phyloP scores from a whole-genome alignment of 2,797 vertebrate genomes.

The Scarus forsteni region DNA sequence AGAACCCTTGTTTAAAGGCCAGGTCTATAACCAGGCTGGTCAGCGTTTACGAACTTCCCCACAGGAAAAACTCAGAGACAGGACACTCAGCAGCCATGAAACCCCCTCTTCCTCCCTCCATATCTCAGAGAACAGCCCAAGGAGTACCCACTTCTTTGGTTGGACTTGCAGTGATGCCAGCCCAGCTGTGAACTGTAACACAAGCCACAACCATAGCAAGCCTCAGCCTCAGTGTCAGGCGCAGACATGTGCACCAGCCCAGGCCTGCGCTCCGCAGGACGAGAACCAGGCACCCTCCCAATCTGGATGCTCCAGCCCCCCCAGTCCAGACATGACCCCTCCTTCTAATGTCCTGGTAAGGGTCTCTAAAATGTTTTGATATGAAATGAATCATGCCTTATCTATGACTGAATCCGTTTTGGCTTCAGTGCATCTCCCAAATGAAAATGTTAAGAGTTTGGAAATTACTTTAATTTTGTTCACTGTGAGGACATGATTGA shows the following conservation, averaged over 20 bases:
- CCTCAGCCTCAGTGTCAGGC: slow-evolving; percentile 56
- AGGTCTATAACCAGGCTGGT: slow-evolving; percentile 51
- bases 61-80: slow-evolving; percentile 65
- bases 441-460: background rate
- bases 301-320: slow-evolving; percentile 54
- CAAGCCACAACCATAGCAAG: slow-evolving; percentile 70
- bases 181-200: slow-evolving; percentile 72
- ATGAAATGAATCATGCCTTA: background rate
- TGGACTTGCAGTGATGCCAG: slow-evolving; percentile 80
- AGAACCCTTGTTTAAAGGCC: slow-evolving; percentile 80
- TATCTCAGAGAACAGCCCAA: slow-evolving; percentile 56
- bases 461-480: background rate
- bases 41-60: slow-evolving; percentile 74
- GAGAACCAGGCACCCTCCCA: slow-evolving; percentile 74
- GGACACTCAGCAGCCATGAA: slow-evolving; percentile 68
- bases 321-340: slow-evolving; percentile 74
- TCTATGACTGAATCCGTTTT: background rate
- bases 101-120: slow-evolving; percentile 49
- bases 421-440: background rate
- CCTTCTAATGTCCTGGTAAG: slow-evolving; percentile 76
- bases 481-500: background rate
- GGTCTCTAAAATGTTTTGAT: background rate
- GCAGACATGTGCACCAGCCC: slow-evolving; percentile 47
- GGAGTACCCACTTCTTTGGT: slow-evolving; percentile 55
- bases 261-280: slow-evolving; percentile 60